Evolutionary conservation across 1,140 invertebrate genomes (phyloP).

Genomic region (Rhopalosiphum padi): DNA sequence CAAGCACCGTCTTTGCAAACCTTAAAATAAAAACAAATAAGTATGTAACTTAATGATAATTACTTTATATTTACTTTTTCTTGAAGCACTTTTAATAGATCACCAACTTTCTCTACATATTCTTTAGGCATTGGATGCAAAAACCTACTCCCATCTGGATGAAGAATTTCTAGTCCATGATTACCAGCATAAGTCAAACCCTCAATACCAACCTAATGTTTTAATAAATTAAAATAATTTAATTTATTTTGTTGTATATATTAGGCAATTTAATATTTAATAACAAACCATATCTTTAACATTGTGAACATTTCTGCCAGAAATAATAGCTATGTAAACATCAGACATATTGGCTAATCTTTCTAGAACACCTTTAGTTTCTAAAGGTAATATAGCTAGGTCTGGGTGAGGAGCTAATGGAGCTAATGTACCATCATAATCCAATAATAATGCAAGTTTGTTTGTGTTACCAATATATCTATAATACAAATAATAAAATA

Average conservation of each 20-base stretch:
- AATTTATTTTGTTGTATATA: neutral
- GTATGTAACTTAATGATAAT: neutral
- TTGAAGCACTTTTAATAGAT: slow-evolving; percentile 79
- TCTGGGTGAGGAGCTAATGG: slow-evolving; percentile 89
- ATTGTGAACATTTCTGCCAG: slow-evolving; percentile 85
- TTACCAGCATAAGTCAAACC: slow-evolving; percentile 74
- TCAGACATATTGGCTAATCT: slow-evolving; percentile 84
- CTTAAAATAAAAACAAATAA: slow-evolving; percentile 60
- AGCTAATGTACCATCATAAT: slow-evolving; percentile 89
- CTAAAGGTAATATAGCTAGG: slow-evolving; percentile 80
- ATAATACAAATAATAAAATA: slow-evolving; percentile 58
- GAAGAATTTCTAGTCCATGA: slow-evolving; percentile 87
- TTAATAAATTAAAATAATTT: neutral
- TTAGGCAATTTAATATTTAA: neutral
- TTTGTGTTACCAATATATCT: slow-evolving; percentile 86
- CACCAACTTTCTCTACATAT: slow-evolving; percentile 80
- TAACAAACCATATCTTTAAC: slow-evolving; percentile 80
- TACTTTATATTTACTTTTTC: slow-evolving; percentile 70
- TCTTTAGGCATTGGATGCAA: slow-evolving; percentile 89
- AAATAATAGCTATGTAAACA: slow-evolving; percentile 87
- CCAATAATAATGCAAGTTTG: slow-evolving; percentile 82
- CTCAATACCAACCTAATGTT: slow-evolving; percentile 76
- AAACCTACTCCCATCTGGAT: slow-evolving; percentile 89
- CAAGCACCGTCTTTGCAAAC: slow-evolving; percentile 86
- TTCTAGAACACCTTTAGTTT: slow-evolving; percentile 85